Evolutionary conservation across 2,888 invertebrate species (phyloP).

Genomic region (Lithosia quadra): DNA sequence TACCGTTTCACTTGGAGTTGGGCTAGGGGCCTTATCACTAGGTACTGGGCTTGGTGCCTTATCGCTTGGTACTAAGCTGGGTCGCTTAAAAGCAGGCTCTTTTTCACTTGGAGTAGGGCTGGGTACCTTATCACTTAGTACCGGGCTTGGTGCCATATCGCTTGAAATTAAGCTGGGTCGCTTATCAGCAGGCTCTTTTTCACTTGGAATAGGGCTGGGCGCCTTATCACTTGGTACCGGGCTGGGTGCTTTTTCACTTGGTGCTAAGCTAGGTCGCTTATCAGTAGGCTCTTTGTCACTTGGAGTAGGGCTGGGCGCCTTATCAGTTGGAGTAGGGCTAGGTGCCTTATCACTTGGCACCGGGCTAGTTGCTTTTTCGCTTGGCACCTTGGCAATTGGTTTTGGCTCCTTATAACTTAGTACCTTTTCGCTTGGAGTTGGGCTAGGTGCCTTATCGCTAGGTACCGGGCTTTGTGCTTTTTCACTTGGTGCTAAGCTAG

Average conservation of each 20-base stretch:
- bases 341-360: no score
- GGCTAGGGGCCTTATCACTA: constrained; percentile 6
- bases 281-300: constrained; percentile 19
- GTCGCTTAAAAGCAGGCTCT: background rate
- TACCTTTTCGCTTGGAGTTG: background rate
- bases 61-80: background rate
- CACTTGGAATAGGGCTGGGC: background rate
- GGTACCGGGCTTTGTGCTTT: constrained; percentile 1
- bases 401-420: background rate
- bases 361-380: constrained; percentile 46
- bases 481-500: background rate
- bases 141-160: constrained; percentile 19
- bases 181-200: background rate
- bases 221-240: constrained; percentile 15
- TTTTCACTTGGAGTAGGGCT: constrained; percentile 18
- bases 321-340: no score
- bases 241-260: background rate
- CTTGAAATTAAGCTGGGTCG: constrained; percentile 13
- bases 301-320: constrained; percentile 11
- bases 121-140: constrained; percentile 19
- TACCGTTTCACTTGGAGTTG: no score
- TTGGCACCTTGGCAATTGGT: background rate
- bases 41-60: constrained; percentile 15
- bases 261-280: constrained; percentile 19
- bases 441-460: constrained; percentile 3